phyloP scores from a whole-genome alignment of 2,797 vertebrate genomes.

The Aselliscus stoliczkanus region DNA sequence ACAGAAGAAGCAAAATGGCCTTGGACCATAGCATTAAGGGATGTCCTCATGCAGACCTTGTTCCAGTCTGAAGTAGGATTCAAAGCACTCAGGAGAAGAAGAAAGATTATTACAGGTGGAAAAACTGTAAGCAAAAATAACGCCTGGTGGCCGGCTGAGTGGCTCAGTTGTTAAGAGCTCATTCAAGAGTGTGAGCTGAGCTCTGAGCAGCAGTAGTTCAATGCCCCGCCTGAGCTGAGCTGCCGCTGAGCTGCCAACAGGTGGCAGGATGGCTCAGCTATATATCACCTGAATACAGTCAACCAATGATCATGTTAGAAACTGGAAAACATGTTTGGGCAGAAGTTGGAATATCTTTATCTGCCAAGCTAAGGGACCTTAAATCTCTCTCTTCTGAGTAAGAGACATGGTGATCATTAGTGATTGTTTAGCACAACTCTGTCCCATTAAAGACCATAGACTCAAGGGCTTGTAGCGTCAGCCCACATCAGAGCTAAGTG shows the following conservation, averaged over 20 bases:
- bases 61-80: not conserved
- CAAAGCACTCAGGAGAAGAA: not conserved
- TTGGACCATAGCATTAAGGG: not conserved
- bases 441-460: not conserved
- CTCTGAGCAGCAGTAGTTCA: too few species aligned
- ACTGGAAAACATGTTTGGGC: not conserved
- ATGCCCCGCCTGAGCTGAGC: too few species aligned
- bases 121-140: constrained; percentile 18
- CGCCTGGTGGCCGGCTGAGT: too few species aligned
- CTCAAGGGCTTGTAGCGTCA: not conserved
- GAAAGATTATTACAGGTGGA: not conserved
- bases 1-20: not conserved
- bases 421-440: not conserved
- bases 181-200: too few species aligned
- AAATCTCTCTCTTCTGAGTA: not conserved
- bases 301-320: not conserved
- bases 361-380: not conserved
- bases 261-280: too few species aligned
- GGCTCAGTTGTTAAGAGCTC: too few species aligned
- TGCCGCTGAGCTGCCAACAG: too few species aligned
- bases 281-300: not conserved
- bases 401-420: not conserved
- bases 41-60: not conserved
- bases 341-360: not conserved
- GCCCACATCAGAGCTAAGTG: not conserved